These are phyloP conservation scores for Stichopus horrens DNA, from an alignment of 53 echinoderm and acorn worm genomes.

Conservation along the genomic window DNA sequence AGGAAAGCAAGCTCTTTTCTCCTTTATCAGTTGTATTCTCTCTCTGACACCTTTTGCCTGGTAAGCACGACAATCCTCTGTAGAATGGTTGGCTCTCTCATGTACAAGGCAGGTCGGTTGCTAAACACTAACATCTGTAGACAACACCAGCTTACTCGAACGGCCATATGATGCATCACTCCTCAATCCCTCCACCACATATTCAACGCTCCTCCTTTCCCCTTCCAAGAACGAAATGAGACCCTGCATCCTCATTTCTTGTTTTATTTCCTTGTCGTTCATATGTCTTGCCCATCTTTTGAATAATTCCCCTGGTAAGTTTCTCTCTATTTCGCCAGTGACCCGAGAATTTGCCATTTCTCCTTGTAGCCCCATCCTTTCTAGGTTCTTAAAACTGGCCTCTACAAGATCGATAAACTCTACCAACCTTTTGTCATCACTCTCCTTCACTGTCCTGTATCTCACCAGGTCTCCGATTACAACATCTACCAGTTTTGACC, in stretches of 20 bases:
- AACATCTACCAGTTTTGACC: constrained; percentile 41
- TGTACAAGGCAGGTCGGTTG: constrained; percentile 47
- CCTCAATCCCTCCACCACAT: constrained; percentile 40
- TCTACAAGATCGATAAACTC: constrained; percentile 45
- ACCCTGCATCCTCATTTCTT: constrained; percentile 21
- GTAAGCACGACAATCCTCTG: background rate
- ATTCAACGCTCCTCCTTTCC: constrained; percentile 46
- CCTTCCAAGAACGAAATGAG: constrained; percentile 29
- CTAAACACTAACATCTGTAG: background rate
- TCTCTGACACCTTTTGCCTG: background rate
- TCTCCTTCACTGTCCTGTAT: constrained; percentile 28
- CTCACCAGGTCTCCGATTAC: constrained; percentile 47
- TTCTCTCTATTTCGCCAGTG: constrained; percentile 52
- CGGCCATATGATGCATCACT: constrained; percentile 3
- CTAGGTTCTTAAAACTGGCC: constrained; percentile 39
- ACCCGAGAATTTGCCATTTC: constrained; percentile 58
- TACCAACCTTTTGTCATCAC: constrained; percentile 38
- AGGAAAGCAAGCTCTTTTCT: background rate
- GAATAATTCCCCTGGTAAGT: constrained; percentile 17
- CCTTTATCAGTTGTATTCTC: background rate
- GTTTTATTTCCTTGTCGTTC: constrained; percentile 49
- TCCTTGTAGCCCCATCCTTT: constrained; percentile 38
- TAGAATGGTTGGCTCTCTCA: constrained; percentile 29
- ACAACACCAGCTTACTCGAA: constrained; percentile 13
- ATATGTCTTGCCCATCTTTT: constrained; percentile 24